phyloP scores from a whole-genome alignment of 2,113 vertebrate genomes.

The Phrynocephalus versicolor region DNA sequence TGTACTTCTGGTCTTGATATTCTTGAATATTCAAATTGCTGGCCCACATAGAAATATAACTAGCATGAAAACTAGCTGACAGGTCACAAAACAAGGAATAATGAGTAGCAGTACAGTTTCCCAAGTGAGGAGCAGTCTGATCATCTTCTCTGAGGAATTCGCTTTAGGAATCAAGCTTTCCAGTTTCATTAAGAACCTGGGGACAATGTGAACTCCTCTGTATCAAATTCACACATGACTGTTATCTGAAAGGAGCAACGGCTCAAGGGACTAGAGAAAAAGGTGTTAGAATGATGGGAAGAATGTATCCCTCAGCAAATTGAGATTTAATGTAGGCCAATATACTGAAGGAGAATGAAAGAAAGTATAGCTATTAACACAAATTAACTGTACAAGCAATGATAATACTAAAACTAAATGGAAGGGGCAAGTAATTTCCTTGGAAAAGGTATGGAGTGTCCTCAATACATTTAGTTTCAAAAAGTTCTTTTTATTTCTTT shows the following conservation, averaged over 20 bases:
- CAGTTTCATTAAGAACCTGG: constrained; percentile 36
- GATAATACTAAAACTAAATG: not conserved
- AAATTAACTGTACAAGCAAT: not conserved
- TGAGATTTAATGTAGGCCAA: constrained; percentile 21
- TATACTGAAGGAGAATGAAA: constrained; percentile 20
- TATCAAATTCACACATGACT: constrained; percentile 38
- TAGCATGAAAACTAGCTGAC: constrained; percentile 29
- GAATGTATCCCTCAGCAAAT: constrained; percentile 17
- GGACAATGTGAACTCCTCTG: not conserved
- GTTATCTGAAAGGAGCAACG: constrained; percentile 32
- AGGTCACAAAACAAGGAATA: constrained; percentile 10
- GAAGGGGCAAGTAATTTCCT: not conserved
- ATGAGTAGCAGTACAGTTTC: not conserved
- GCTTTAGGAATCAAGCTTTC: constrained; percentile 27
- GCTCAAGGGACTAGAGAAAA: constrained; percentile 26
- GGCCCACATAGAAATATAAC: not conserved
- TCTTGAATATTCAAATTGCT: constrained; percentile 6
- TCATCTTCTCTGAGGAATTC: not conserved
- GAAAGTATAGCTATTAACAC: constrained; percentile 14
- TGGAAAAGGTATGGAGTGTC: not conserved
- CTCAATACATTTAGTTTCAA: not conserved
- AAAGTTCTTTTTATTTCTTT: not conserved
- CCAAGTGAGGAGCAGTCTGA: constrained; percentile 27
- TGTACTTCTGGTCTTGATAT: not conserved
- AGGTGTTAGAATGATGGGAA: constrained; percentile 25